phyloP scores from a whole-genome alignment of 2,113 vertebrate genomes.

The Ceratotherium simum region DNA sequence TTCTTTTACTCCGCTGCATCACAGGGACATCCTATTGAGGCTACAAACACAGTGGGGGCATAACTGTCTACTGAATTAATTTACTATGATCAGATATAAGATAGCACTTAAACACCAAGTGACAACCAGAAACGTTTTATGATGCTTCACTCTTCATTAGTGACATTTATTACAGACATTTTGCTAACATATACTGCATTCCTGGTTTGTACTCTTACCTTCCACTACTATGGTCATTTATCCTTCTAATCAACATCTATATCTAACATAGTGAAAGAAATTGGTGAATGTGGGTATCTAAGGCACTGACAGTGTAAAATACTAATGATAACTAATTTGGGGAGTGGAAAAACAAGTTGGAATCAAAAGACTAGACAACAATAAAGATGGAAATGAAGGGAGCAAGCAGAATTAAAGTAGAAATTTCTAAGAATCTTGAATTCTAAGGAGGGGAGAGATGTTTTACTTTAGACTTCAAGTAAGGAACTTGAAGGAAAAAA shows the following conservation, averaged over 20 bases:
- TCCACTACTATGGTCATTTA: not conserved
- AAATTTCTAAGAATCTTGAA: not conserved
- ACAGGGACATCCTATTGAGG: not conserved
- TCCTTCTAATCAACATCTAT: not conserved
- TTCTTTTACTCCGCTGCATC: not conserved
- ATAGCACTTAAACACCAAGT: not conserved
- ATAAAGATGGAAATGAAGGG: not conserved
- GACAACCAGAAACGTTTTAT: not conserved
- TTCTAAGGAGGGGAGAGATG: not conserved
- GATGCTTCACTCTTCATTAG: not conserved
- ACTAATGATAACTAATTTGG: not conserved
- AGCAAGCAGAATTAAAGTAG: not conserved
- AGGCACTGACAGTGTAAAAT: not conserved
- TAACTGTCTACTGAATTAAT: not conserved
- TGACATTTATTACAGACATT: not conserved
- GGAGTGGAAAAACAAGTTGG: not conserved
- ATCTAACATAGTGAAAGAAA: not conserved
- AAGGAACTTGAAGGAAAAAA: not conserved
- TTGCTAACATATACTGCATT: not conserved
- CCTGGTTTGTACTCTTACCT: not conserved
- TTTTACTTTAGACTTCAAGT: not conserved
- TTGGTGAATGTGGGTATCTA: not conserved
- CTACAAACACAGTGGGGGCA: not conserved
- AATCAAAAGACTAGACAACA: slow-evolving; percentile 20
- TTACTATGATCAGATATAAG: not conserved